phyloP scores from a whole-genome alignment of 2,113 vertebrate genomes.

The Danionella cerebrum region DNA sequence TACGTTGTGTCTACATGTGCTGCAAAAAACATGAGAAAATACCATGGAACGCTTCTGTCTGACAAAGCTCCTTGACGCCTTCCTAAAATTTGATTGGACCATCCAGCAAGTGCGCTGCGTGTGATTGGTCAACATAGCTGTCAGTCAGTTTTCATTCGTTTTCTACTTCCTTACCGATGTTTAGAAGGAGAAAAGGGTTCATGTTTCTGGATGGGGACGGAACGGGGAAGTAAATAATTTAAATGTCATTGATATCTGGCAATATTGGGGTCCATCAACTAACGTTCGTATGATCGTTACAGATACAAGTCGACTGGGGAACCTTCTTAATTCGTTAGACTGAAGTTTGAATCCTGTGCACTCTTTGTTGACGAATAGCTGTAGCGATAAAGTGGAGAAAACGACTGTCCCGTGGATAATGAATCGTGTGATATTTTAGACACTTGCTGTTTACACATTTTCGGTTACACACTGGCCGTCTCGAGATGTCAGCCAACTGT shows the following conservation, averaged over 20 bases:
- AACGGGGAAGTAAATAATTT: slow-evolving; percentile 36
- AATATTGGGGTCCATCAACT: neutral
- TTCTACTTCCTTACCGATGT: slow-evolving; percentile 16
- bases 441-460: neutral
- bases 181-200: slow-evolving; percentile 32
- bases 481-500: neutral
- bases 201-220: slow-evolving; percentile 16
- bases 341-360: neutral
- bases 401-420: neutral
- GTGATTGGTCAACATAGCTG: slow-evolving; percentile 47
- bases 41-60: neutral
- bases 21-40: slow-evolving; percentile 13
- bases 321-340: neutral
- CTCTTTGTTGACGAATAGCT: slow-evolving; percentile 12
- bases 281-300: neutral
- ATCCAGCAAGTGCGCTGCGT: neutral
- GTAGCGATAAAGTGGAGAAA: neutral
- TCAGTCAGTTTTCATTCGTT: slow-evolving; percentile 39
- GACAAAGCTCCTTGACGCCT: slow-evolving; percentile 26
- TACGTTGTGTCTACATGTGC: slow-evolving; percentile 17
- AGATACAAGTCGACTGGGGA: neutral
- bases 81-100: slow-evolving; percentile 36
- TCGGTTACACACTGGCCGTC: neutral
- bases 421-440: neutral
- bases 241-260: slow-evolving; percentile 17